Percentiles rank a stretch among this genome's conserved stretches.
Conservation (phyloP, 2,888 invertebrate species). For the Acleris sparsana region DNA sequence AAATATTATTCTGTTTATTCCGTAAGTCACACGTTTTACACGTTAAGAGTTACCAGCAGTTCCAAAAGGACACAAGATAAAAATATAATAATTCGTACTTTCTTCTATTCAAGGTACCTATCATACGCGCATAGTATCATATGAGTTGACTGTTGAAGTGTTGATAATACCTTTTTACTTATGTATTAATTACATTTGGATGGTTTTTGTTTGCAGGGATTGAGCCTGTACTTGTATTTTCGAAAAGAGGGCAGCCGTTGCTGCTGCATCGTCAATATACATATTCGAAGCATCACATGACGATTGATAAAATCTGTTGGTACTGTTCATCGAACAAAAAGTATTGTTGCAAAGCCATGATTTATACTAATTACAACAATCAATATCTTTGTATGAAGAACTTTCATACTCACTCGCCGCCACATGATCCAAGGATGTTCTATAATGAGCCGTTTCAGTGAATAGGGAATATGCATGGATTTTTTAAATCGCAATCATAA, state of each 20-base stretch:
- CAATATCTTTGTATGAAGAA: constrained; percentile 37
- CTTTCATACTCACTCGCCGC: constrained; percentile 25
- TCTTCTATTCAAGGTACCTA: too few relatives aligned
- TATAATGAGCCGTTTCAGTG: not conserved
- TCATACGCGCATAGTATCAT: too few relatives aligned
- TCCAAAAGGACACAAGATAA: too few relatives aligned
- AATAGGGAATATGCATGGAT: not conserved
- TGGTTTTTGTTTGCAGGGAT: constrained; percentile 1
- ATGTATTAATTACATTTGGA: not conserved
- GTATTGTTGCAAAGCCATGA: constrained; percentile 39
- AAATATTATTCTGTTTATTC: too few relatives aligned
- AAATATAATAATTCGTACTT: too few relatives aligned
- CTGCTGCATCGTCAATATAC: constrained; percentile 38
- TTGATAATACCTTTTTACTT: too few relatives aligned
- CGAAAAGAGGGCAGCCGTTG: constrained; percentile 31
- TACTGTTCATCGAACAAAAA: constrained; percentile 42
- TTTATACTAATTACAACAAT: constrained; percentile 42
- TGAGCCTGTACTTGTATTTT: constrained; percentile 22
- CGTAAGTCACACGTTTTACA: too few relatives aligned
- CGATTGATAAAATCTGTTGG: constrained; percentile 42
- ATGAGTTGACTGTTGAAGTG: too few relatives aligned
- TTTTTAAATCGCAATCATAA: too few relatives aligned
- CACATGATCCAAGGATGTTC: not conserved
- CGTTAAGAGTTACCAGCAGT: too few relatives aligned
- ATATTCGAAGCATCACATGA: constrained; percentile 42